Conservation (phyloP, 2,797 vertebrate species). For the Cyprinella venusta region DNA sequence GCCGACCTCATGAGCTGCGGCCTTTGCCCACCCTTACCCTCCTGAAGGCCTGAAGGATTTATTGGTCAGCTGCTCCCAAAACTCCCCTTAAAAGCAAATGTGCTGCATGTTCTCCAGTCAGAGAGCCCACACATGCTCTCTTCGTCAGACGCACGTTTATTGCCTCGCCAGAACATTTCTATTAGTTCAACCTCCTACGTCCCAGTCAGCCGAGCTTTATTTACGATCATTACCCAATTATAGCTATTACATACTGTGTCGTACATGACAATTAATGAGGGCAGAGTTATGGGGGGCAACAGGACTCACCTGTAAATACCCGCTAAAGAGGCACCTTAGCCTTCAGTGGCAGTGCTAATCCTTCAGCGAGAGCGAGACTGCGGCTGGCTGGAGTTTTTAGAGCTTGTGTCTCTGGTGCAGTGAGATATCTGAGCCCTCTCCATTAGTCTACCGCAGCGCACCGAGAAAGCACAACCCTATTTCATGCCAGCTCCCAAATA, state of each 20-base stretch:
- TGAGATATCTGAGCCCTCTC: slow-evolving; percentile 75
- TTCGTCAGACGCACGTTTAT: slow-evolving; percentile 71
- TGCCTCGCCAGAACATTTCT: slow-evolving; percentile 69
- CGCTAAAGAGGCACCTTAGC: slow-evolving; percentile 44
- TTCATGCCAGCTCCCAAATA: slow-evolving; percentile 78
- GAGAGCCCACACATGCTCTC: slow-evolving; percentile 76
- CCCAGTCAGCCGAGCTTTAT: slow-evolving; percentile 66
- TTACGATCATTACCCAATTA: slow-evolving; percentile 65
- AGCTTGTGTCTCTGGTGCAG: slow-evolving; percentile 60
- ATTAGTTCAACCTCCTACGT: slow-evolving; percentile 69
- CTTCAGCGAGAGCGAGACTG: slow-evolving; percentile 49
- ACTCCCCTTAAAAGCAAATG: slow-evolving; percentile 62
- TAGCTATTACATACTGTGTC: slow-evolving; percentile 30
- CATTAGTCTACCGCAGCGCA: slow-evolving; percentile 73
- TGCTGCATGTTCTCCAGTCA: slow-evolving; percentile 71
- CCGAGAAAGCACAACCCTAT: slow-evolving; percentile 74
- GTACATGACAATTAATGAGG: slow-evolving; percentile 57
- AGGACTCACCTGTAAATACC: slow-evolving; percentile 58
- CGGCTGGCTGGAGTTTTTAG: slow-evolving; percentile 32
- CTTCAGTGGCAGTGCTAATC: slow-evolving; percentile 49
- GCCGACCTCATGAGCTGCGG: slow-evolving; percentile 41
- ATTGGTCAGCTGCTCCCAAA: slow-evolving; percentile 75
- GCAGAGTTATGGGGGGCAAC: slow-evolving; percentile 46
- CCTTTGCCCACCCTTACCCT: slow-evolving; percentile 64
- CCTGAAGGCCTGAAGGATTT: slow-evolving; percentile 78